phyloP scores from a whole-genome alignment of 2,797 vertebrate species.

The Anas bahamensis region DNA sequence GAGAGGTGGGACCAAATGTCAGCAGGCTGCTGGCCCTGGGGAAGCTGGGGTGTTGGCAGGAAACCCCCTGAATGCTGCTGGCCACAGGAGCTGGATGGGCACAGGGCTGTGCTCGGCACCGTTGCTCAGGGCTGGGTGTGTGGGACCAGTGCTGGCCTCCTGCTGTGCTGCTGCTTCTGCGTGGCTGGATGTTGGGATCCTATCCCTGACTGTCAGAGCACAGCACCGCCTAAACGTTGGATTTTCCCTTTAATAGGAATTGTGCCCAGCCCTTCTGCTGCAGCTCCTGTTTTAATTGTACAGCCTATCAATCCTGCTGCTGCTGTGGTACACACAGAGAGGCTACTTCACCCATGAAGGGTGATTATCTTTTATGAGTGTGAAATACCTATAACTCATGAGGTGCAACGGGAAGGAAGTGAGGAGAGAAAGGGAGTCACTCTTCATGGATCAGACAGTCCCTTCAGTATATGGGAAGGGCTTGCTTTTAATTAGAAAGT shows the following conservation, averaged over 20 bases:
- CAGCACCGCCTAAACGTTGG: background rate
- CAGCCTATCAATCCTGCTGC: conserved; percentile 60
- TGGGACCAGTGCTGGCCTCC: background rate
- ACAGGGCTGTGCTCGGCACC: rapidly evolving
- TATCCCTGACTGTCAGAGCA: background rate
- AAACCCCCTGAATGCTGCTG: rapidly evolving
- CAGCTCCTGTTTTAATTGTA: conserved; percentile 68
- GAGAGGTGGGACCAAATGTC: background rate
- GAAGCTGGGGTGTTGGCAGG: background rate
- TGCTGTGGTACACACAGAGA: conserved; percentile 63
- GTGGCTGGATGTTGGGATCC: background rate
- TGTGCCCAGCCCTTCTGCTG: conserved; percentile 26
- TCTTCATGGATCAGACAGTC: background rate
- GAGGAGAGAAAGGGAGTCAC: conserved; percentile 21
- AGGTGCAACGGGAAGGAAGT: conserved; percentile 48
- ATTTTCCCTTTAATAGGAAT: background rate
- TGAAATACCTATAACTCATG: conserved; percentile 65
- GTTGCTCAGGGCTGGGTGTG: rapidly evolving
- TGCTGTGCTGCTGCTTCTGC: background rate
- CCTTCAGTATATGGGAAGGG: background rate
- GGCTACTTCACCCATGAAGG: conserved; percentile 77
- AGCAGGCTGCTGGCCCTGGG: background rate
- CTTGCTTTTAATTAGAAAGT: background rate
- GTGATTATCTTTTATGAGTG: conserved; percentile 77
- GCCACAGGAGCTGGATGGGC: background rate